Evolutionary conservation across 2,888 invertebrate genomes (phyloP), one percentile per base, ranked within the genome.

Genomic region (Capitulum mitella): DNA sequence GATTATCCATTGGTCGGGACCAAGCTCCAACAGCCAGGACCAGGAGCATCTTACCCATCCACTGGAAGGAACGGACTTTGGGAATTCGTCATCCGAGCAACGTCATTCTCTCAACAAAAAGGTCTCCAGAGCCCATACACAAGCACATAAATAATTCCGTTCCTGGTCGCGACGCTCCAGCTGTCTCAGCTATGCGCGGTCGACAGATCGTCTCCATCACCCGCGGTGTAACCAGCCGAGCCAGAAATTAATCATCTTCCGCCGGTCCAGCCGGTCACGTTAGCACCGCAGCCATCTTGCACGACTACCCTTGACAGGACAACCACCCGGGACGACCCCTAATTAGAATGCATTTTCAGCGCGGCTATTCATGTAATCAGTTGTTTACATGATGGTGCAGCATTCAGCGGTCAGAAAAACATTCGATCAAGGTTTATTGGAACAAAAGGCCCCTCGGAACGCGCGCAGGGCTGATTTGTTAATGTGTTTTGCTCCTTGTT

Each of bases 371-470:
- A 8, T 22, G 70, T 37, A 29, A 37, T 37, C 37, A 37, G 70
- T 37, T 70, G 70, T 70, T 70, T 70, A 29, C 29, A 70, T 70
- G 70, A 37, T 70, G 70, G 22, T 70, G 70, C 70, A 70, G 32
- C 70, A 70, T 34, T 37, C 5, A 37, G 3, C 32, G 19, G 70
- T 22, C 34, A 70, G 1, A 70, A 70, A 70, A 70, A 70, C 37
- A 3, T 0, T 26, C 70, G 70, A 70, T 70, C 37, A 29, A 29
- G 37, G 37, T 22, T 22, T 70, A 37, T 37, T 70, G 70, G 34
- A 70, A 70, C 70, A 70, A 70, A 37, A 34, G 37, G 26, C 37
- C 29, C 6, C 37, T 70, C 37, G 32, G 37, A 32, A 5, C 37
- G 32, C 22, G 37, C 70, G 70, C 37, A 3, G 64, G 5, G 34